These are phyloP conservation scores for Dendrolimus kikuchii DNA, from an alignment of 1,140 invertebrate genomes.

Conservation along the genomic window DNA sequence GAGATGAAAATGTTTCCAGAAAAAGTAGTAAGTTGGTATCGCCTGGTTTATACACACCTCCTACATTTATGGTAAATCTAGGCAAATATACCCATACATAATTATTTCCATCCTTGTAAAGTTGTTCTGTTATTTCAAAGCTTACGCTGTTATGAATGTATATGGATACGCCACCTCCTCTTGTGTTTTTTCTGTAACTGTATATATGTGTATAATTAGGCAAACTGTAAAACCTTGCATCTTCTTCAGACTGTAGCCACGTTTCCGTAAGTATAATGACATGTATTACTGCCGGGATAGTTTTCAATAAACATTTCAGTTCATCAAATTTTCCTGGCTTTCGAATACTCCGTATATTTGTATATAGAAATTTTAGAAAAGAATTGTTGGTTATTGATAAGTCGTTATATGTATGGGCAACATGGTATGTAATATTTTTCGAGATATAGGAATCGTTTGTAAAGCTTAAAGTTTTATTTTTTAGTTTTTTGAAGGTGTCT, in stretches of 20 bases:
- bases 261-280: conserved; percentile 13
- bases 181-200: conserved; percentile 2
- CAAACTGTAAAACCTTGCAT: conserved; percentile 3
- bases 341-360: conserved; percentile 14
- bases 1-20: neutral
- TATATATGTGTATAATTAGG: conserved; percentile 11
- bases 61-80: conserved; percentile 6
- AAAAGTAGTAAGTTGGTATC: conserved; percentile 5
- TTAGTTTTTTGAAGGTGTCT: conserved; percentile 22
- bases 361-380: conserved; percentile 11
- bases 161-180: conserved; percentile 12
- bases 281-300: conserved; percentile 4
- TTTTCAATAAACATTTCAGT: conserved; percentile 10
- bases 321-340: conserved; percentile 21
- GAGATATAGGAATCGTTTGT: neutral
- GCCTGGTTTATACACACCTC: conserved; percentile 12
- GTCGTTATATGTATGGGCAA: conserved; percentile 6
- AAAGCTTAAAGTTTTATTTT: neutral
- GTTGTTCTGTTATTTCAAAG: neutral
- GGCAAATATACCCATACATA: conserved; percentile 12
- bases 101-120: conserved; percentile 3
- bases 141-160: conserved; percentile 8
- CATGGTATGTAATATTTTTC: conserved; percentile 7
- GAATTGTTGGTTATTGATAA: conserved; percentile 4
- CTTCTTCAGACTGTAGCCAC: conserved; percentile 10